These are phyloP conservation scores for Falcaria lacertinaria DNA, from an alignment of 2,888 invertebrate species.

Conservation along the genomic window DNA sequence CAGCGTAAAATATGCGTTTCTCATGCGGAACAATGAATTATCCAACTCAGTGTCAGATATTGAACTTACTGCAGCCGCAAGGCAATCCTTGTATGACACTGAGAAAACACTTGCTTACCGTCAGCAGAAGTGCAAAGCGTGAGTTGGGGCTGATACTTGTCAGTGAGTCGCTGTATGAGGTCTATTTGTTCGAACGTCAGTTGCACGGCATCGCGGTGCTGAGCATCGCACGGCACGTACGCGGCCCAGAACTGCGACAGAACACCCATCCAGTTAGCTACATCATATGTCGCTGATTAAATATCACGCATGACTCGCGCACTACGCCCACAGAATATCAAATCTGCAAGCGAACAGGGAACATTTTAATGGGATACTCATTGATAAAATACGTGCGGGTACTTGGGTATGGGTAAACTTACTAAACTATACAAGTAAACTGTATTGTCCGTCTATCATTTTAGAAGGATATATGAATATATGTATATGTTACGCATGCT, in stretches of 20 bases:
- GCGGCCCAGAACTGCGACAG: conserved; percentile 90
- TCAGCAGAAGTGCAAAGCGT: conserved; percentile 88
- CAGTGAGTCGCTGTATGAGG: conserved; percentile 89
- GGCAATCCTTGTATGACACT: too few species aligned
- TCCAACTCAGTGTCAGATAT: too few species aligned
- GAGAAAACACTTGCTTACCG: conserved; percentile 70
- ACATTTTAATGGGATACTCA: neutral
- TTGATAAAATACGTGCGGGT: neutral
- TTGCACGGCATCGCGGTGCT: conserved; percentile 91
- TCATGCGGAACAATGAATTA: too few species aligned
- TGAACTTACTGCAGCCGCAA: too few species aligned
- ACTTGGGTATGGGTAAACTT: neutral
- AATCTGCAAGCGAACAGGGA: conserved; percentile 11
- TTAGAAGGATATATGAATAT: too few species aligned
- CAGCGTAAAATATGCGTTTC: too few species aligned
- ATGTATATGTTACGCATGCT: too few species aligned
- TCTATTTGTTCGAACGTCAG: conserved; percentile 92
- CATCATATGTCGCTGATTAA: conserved; percentile 34
- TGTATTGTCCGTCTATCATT: neutral
- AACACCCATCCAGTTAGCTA: conserved; percentile 17
- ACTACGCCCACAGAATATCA: conserved; percentile 29
- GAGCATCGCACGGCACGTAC: conserved; percentile 90
- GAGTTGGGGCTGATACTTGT: conserved; percentile 88
- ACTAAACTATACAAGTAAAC: neutral
- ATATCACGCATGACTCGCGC: conserved; percentile 28